Evolutionary conservation across 2,113 vertebrate species (phyloP).

Genomic region (Nanorana parkeri): DNA sequence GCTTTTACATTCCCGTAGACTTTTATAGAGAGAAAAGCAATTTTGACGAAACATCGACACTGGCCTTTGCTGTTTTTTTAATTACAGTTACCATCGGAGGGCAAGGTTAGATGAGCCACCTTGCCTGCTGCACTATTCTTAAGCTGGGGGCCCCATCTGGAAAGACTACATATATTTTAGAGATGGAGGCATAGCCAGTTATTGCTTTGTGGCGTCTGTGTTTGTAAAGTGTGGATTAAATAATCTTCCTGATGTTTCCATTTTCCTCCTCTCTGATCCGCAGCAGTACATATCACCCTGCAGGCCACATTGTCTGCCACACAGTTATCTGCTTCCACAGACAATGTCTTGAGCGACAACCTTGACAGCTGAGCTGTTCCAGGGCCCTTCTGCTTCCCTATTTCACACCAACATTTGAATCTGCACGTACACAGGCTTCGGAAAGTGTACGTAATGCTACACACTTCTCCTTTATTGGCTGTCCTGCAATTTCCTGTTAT

Average conservation of each 20-base stretch:
- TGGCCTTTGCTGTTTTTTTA: too few species aligned
- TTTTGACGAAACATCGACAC: too few species aligned
- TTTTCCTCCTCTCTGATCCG: background rate
- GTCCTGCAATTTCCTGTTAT: background rate
- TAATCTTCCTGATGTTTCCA: background rate
- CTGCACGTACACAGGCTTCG: constrained; percentile 17
- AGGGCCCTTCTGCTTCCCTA: constrained; percentile 9
- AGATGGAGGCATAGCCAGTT: background rate
- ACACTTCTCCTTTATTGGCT: background rate
- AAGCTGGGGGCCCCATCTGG: background rate
- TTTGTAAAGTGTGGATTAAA: background rate
- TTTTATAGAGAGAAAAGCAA: too few species aligned
- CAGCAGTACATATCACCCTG: background rate
- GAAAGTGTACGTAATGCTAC: background rate
- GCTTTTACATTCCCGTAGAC: too few species aligned
- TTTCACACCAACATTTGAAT: constrained; percentile 2
- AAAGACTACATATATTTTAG: background rate
- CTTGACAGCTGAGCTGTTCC: constrained; percentile 45
- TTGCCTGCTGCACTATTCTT: too few species aligned
- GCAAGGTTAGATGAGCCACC: too few species aligned
- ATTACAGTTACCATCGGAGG: too few species aligned
- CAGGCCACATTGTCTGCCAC: background rate
- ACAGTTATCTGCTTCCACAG: background rate
- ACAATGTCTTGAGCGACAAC: background rate
- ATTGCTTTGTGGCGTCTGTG: background rate